These are phyloP conservation scores for Acheta domesticus DNA, from an alignment of 2,888 invertebrate genomes.

Conservation along the genomic window DNA sequence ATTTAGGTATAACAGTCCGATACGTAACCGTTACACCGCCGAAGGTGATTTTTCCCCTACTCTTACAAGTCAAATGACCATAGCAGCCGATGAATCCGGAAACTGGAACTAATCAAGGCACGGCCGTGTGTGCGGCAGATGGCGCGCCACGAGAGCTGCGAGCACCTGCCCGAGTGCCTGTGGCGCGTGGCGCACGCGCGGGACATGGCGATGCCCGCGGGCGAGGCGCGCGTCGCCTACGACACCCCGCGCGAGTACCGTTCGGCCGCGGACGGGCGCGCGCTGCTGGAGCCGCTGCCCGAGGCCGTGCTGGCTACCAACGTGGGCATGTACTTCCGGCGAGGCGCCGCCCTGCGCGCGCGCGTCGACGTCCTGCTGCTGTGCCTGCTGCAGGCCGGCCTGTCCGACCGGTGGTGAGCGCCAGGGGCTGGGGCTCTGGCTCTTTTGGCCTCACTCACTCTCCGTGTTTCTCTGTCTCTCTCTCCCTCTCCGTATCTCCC, in stretches of 20 bases:
- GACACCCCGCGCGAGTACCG: background rate
- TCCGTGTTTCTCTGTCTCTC: too few species aligned
- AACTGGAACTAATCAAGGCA: too few species aligned
- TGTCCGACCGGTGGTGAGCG: background rate
- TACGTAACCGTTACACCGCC: too few species aligned
- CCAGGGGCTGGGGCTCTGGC: background rate
- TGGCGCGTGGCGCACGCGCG: background rate
- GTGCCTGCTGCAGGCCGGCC: background rate
- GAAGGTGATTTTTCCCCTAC: too few species aligned
- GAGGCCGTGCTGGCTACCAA: background rate
- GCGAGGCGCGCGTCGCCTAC: background rate
- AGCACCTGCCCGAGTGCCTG: background rate
- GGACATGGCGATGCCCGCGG: background rate
- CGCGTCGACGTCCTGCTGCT: background rate
- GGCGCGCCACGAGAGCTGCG: background rate
- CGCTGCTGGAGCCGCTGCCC: background rate
- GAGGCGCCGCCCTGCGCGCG: background rate
- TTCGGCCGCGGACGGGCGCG: background rate
- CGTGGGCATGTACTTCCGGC: conserved; percentile 4
- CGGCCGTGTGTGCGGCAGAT: background rate
- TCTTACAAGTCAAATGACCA: too few species aligned
- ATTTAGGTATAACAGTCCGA: too few species aligned
- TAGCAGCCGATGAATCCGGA: too few species aligned
- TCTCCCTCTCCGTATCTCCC: too few species aligned
- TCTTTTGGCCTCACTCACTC: too few species aligned